These are phyloP conservation scores for Lophius americanus DNA, from an alignment of 2,797 vertebrate species.

Conservation along the genomic window DNA sequence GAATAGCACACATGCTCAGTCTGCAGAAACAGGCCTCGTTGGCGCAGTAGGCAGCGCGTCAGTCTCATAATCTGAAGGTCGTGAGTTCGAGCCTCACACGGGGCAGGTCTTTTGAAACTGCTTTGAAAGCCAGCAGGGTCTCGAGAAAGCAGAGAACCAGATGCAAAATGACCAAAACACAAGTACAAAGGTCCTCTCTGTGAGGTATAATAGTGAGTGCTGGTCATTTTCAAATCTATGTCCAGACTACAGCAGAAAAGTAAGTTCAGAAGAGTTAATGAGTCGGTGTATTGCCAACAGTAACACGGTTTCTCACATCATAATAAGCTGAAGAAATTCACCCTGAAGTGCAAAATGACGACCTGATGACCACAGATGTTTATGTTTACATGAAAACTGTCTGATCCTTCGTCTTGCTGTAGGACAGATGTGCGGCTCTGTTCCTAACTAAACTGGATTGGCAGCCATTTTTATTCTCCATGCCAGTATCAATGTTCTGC, in stretches of 20 bases:
- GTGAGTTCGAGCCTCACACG: conserved; percentile 70
- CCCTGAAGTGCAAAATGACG: background rate
- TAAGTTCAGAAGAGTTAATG: background rate
- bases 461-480: conserved; percentile 2
- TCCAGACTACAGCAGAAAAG: background rate
- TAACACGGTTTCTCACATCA: background rate
- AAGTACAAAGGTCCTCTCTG: too few relatives aligned
- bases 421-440: conserved; percentile 1
- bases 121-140: background rate
- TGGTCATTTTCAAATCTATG: background rate
- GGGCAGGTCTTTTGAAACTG: conserved; percentile 39
- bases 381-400: background rate
- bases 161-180: background rate
- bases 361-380: background rate
- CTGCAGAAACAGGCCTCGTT: conserved; percentile 3
- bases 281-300: background rate
- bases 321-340: conserved; percentile 9
- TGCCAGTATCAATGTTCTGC: background rate
- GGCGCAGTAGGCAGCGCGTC: conserved; percentile 67
- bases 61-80: conserved; percentile 72
- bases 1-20: rapidly evolving
- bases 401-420: conserved; percentile 5
- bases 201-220: background rate
- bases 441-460: conserved; percentile 8
- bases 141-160: background rate